A percentile compares a stretch with the other conserved stretches of the same genome.
Conservation (phyloP, 2,797 vertebrate genomes). For the Poecile montanus region DNA sequence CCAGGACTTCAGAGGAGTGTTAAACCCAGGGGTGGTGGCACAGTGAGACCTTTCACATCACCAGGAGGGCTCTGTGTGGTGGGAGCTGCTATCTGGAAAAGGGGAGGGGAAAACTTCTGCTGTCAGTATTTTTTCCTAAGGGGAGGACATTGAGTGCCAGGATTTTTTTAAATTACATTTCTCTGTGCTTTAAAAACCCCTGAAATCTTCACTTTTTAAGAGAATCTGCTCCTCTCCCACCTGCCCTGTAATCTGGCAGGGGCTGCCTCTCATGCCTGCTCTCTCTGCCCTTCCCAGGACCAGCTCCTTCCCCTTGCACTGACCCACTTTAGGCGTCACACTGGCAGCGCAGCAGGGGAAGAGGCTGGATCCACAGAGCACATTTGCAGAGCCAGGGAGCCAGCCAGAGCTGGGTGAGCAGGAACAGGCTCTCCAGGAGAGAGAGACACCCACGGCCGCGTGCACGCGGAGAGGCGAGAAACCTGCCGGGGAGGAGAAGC, state of each 20-base stretch:
- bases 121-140: neutral
- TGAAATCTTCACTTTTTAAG: neutral
- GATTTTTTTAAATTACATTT: conserved; percentile 16
- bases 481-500: neutral
- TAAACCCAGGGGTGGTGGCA: neutral
- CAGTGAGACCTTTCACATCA: neutral
- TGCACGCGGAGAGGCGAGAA: neutral
- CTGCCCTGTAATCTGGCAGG: neutral
- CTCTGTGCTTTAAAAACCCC: neutral
- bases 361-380: neutral
- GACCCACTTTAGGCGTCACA: conserved; percentile 20
- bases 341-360: neutral
- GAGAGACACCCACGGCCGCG: neutral
- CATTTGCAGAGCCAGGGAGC: neutral
- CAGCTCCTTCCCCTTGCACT: neutral
- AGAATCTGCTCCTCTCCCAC: neutral
- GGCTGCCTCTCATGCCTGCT: neutral
- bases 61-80: fast-evolving
- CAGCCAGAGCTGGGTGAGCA: neutral
- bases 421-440: neutral
- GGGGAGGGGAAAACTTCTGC: neutral
- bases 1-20: neutral
- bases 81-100: fast-evolving
- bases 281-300: neutral
- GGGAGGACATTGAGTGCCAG: neutral